phyloP scores from a whole-genome alignment of 2,113 vertebrate genomes.

The Dipodomys spectabilis region DNA sequence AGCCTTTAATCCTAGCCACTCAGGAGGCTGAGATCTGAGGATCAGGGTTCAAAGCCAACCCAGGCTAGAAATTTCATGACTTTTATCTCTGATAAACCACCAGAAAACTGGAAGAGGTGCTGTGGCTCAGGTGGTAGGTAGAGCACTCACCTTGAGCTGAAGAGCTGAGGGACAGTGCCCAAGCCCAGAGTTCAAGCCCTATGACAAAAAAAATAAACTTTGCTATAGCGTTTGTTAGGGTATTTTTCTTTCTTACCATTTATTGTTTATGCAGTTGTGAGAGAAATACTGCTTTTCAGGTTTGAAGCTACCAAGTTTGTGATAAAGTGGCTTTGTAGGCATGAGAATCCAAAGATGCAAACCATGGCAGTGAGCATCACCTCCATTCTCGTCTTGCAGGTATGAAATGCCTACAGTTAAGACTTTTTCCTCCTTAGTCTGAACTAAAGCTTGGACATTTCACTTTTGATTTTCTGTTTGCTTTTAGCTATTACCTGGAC shows the following conservation, averaged over 20 bases:
- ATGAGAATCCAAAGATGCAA: conserved; percentile 94
- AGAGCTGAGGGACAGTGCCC: too few relatives aligned
- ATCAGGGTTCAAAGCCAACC: too few relatives aligned
- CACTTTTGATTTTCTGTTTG: conserved; percentile 44
- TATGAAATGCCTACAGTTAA: conserved; percentile 84
- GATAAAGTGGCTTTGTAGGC: conserved; percentile 94
- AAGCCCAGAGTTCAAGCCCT: too few relatives aligned
- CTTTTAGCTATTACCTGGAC: conserved; percentile 91
- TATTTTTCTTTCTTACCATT: neutral
- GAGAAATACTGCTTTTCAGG: conserved; percentile 84
- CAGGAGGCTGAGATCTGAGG: too few relatives aligned
- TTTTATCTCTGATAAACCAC: too few relatives aligned
- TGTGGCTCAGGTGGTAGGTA: too few relatives aligned
- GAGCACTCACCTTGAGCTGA: too few relatives aligned
- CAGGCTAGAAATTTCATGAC: too few relatives aligned
- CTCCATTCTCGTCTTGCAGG: conserved; percentile 94
- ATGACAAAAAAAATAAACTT: neutral
- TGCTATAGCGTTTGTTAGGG: neutral
- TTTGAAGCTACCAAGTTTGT: conserved; percentile 94
- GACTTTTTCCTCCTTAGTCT: neutral
- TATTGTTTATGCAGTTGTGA: conserved; percentile 2
- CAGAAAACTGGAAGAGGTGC: too few relatives aligned
- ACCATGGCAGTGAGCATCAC: conserved; percentile 94
- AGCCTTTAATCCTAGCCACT: too few relatives aligned
- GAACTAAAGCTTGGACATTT: neutral